Base-by-base conservation (phyloP, 2,888 invertebrate genomes). In the Thumatha senex region DNA sequence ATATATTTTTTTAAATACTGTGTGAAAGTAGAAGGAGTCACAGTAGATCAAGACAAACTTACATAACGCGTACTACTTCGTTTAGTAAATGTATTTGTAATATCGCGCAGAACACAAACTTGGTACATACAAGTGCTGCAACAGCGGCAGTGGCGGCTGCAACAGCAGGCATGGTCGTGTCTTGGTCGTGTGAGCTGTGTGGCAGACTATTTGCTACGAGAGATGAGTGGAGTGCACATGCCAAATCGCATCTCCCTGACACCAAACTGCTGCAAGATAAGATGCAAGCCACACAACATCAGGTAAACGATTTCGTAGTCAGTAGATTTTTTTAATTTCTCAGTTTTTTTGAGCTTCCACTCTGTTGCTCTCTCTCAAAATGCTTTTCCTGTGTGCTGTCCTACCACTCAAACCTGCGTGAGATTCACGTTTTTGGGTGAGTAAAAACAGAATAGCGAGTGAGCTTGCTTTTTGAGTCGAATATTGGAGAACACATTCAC, bases 171-270 rank as follows among this genome's bases (percentile, higher is more conserved):
- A 92, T 92, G 92, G 92, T 92, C 49, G 92, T 95, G 43, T 95
- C 94, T 58, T 96, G 95, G 95, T 94, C 95, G 1, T 96, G 96
- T 70, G 95, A 96, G 77, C 86, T 95, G 30, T 96, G 96, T 63
- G 95, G 95, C 0, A 86, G 95, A 60, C 92, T 95, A 79, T 93
- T 95, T 76, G 93, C 94, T 7, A 95, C 94, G 15, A 89, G 96
- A 58, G 96, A 96, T 72, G 96, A 96, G 75, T 96, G 96, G 96
- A 94, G 93, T 54, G 93, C 95, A 24, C 96, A 96, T 74, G 95
- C 95, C 49, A 94, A 95, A 87, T 93, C 94, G 53, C 95, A 95
- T 77, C 84, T 95, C 59, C 94, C 94, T 40, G 94, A 92, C 58
- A 89, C 70, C 30, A 92, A 92, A 57, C 70, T 92, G 48, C 68